These are phyloP conservation scores for Arion vulgaris DNA, from an alignment of 1,140 invertebrate species.

Conservation along the genomic window DNA sequence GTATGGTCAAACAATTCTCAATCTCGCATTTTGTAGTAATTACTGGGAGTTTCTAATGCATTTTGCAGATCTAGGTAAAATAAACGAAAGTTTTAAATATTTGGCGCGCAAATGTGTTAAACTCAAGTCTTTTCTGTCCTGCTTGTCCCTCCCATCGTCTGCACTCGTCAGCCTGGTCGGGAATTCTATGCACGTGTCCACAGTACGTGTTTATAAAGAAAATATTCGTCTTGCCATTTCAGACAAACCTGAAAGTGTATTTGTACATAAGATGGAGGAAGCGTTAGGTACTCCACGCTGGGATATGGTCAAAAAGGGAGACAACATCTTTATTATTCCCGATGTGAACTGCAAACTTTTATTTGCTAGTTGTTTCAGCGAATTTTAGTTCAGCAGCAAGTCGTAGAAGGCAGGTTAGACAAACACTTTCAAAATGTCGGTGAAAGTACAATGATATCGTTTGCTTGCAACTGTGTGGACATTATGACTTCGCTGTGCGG, in stretches of 20 bases:
- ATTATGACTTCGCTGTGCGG: too few species aligned
- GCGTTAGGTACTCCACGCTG: neutral
- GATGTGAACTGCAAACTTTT: slow-evolving; percentile 19
- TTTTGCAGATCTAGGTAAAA: slow-evolving; percentile 25
- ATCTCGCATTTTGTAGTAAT: slow-evolving; percentile 24
- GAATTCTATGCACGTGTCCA: neutral
- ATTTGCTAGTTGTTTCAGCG: slow-evolving; percentile 32
- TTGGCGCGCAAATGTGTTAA: slow-evolving; percentile 11
- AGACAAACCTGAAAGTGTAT: slow-evolving; percentile 16
- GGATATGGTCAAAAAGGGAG: slow-evolving; percentile 28
- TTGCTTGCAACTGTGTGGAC: too few species aligned
- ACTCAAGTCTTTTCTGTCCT: slow-evolving; percentile 11
- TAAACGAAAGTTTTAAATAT: slow-evolving; percentile 26
- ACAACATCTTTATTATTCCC: slow-evolving; percentile 24
- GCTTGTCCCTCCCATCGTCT: slow-evolving; percentile 20
- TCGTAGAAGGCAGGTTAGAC: too few species aligned
- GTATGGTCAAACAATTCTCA: slow-evolving; percentile 16
- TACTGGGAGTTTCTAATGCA: slow-evolving; percentile 37
- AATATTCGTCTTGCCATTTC: neutral
- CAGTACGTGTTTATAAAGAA: slow-evolving; percentile 23
- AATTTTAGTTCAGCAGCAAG: slow-evolving; percentile 3
- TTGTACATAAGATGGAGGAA: neutral
- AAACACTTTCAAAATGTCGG: too few species aligned
- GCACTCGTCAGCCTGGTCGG: neutral
- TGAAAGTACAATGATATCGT: too few species aligned